Base-by-base conservation (phyloP, 2,113 vertebrate species). In the Uropsilus gracilis region DNA sequence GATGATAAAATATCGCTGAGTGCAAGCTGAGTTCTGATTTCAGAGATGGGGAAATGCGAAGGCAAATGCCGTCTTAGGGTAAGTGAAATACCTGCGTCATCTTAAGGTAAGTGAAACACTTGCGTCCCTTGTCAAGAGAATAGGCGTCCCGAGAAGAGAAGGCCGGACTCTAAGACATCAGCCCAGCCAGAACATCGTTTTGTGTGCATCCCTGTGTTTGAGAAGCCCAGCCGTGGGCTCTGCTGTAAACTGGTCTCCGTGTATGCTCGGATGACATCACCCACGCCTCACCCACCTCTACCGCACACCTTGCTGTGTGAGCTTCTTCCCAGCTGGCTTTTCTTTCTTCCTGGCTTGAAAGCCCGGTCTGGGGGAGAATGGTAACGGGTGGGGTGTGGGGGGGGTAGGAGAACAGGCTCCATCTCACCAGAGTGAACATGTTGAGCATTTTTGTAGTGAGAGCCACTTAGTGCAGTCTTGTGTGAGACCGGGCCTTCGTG, bases 121-220 rank as follows among this genome's bases (percentile, higher is more conserved):
- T 77, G 75, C 90, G 63, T 95, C 37, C 46, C 73, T 88, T 89
- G 10, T 78, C 73, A 90, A 82, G 39, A 39, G 28, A 77, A 57
- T 85, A 81, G 55, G 16, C 85, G 61, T 8, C 4, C 28, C 20
- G 12, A 78, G 57, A 50, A 7, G 53, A 78, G 44, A 78, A 94
- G 89, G 57, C 55, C 84, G 81, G 61, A 91, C 20, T 71, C 66
- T 3, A 68, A 91, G 77, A 61, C 37, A 22, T 77, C 63, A 76
- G 26, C 39, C 44, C 44, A 88, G 66, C 53, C 53, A 17, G 68
- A 87, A 94, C 64, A 53, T 22, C 57, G 9, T 28, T 85, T 73
- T 66, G 42, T 46, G 16, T 57, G 37, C 68, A 39, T 44, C 55
- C 57, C 11, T 24, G 2, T 68, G 59, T 83, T 94, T 75, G 59